A percentile compares a stretch with the other conserved stretches of the same genome.
Conservation (phyloP, 2,113 vertebrate species). For the Machaerirhynchus nigripectus region DNA sequence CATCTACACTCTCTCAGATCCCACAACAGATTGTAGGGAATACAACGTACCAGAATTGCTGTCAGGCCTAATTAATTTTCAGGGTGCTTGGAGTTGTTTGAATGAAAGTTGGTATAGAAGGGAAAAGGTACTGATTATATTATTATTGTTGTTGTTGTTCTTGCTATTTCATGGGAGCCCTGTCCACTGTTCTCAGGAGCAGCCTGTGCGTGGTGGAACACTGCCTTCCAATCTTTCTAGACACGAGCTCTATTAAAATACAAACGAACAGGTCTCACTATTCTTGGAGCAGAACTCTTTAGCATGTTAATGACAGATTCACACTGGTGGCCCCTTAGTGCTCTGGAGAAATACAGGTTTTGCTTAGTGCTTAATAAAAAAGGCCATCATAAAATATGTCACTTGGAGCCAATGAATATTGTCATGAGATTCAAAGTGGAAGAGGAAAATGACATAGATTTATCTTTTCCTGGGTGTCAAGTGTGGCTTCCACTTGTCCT, state of each 20-base stretch:
- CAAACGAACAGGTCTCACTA: conserved; percentile 55
- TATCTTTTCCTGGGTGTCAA: conserved; percentile 19
- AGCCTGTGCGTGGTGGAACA: neutral
- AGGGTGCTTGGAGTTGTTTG: neutral
- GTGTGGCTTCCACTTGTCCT: neutral
- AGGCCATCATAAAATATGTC: conserved; percentile 25
- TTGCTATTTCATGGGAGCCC: neutral
- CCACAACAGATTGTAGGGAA: neutral
- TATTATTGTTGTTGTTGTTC: neutral
- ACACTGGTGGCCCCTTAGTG: conserved; percentile 43
- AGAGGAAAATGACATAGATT: neutral
- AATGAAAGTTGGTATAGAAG: neutral
- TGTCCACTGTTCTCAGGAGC: neutral
- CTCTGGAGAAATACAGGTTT: conserved; percentile 63
- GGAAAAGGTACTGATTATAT: neutral
- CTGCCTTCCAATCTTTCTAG: conserved; percentile 15
- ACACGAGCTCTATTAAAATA: conserved; percentile 30
- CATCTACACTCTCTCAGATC: neutral
- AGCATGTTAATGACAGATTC: conserved; percentile 67
- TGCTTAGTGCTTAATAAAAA: conserved; percentile 49
- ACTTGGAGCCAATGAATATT: neutral
- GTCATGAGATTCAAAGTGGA: neutral
- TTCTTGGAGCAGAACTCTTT: conserved; percentile 68
- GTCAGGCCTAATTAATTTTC: neutral
- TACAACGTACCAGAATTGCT: neutral